phyloP scores from a whole-genome alignment of 2,888 invertebrate species.

The Theretra japonica region DNA sequence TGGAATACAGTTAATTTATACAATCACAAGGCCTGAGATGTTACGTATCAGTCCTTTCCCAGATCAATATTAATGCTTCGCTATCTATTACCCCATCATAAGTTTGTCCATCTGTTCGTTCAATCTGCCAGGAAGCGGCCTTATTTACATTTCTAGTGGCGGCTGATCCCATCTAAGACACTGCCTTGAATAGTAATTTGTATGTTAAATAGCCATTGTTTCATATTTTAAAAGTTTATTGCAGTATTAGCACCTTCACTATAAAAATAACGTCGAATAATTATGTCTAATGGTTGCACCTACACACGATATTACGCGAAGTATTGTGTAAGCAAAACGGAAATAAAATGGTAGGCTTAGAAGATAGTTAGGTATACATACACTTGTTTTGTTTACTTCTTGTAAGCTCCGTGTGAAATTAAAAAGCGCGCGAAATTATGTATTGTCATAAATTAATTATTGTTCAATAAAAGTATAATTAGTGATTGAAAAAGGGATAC shows the following conservation, averaged over 20 bases:
- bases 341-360: too few relatives aligned
- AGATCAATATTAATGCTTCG: conserved; percentile 26
- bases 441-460: neutral
- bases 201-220: conserved; percentile 52
- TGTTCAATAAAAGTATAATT: conserved; percentile 30
- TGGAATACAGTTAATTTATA: neutral
- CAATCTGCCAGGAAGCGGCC: conserved; percentile 45
- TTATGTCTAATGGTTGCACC: too few relatives aligned
- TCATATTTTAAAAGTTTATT: conserved; percentile 46
- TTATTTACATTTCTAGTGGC: conserved; percentile 54
- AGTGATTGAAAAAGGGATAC: conserved; percentile 41
- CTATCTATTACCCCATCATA: conserved; percentile 28
- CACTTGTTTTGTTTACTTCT: too few relatives aligned
- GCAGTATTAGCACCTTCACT: conserved; percentile 32
- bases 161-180: conserved; percentile 41
- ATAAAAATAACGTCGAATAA: neutral
- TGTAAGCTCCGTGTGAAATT: neutral
- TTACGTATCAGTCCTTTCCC: neutral
- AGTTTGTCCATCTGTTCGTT: conserved; percentile 26
- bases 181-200: conserved; percentile 47
- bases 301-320: too few relatives aligned
- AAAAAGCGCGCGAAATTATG: neutral
- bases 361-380: too few relatives aligned
- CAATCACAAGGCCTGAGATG: neutral
- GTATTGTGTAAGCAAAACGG: too few relatives aligned